Conservation (phyloP, 1,140 invertebrate genomes). For the Drosophila busckii region DNA sequence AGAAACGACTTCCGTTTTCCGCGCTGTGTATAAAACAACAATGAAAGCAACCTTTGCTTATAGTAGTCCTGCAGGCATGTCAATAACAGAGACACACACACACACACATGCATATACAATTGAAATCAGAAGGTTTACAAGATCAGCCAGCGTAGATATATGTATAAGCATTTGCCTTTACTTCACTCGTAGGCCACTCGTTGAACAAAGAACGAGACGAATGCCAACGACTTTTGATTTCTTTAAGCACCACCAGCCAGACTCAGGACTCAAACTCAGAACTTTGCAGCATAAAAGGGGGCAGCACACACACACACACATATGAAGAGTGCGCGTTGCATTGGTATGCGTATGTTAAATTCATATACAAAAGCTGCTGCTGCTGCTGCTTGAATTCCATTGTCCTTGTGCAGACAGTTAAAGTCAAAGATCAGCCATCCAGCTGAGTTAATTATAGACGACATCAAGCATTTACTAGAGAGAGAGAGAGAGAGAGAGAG, state of each 20-base stretch:
- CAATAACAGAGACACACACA: slow-evolving; percentile 49
- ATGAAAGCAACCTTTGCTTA: slow-evolving; percentile 14
- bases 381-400: slow-evolving; percentile 25
- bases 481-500: slow-evolving; percentile 32
- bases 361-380: slow-evolving; percentile 47
- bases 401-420: slow-evolving; percentile 68
- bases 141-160: slow-evolving; percentile 53
- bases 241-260: slow-evolving; percentile 44
- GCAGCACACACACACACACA: slow-evolving; percentile 8
- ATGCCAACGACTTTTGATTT: slow-evolving; percentile 60
- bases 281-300: slow-evolving; percentile 38
- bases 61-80: slow-evolving; percentile 50
- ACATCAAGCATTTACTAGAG: slow-evolving; percentile 27
- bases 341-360: slow-evolving; percentile 7
- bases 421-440: slow-evolving; percentile 75
- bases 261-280: too few relatives aligned
- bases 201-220: slow-evolving; percentile 42
- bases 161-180: slow-evolving; percentile 5
- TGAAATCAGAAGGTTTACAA: slow-evolving; percentile 54
- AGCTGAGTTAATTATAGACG: slow-evolving; percentile 75
- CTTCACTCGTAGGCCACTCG: slow-evolving; percentile 46
- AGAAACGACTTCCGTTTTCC: slow-evolving; percentile 35
- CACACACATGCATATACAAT: slow-evolving; percentile 24
- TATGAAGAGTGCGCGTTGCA: slow-evolving; percentile 2
- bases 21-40: too few relatives aligned